phyloP scores from a whole-genome alignment of 2,113 vertebrate species.

The Tenrec ecaudatus region DNA sequence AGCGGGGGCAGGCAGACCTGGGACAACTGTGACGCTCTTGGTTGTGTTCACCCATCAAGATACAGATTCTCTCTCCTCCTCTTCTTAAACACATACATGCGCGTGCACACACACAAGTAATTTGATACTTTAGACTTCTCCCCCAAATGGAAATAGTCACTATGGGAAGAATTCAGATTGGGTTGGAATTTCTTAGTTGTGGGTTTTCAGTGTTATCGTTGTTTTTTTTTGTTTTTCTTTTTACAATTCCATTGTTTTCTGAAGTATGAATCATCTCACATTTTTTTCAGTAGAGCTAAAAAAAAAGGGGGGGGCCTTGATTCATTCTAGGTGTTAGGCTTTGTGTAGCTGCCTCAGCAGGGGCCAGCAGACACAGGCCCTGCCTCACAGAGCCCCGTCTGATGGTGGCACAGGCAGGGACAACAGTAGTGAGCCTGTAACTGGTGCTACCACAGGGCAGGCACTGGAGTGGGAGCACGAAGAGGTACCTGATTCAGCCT shows the following conservation, averaged over 20 bases:
- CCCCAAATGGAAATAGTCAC: neutral
- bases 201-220: too few relatives aligned
- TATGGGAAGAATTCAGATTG: neutral
- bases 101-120: neutral
- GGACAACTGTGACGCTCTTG: neutral
- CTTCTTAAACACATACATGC: neutral
- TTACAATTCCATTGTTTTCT: neutral
- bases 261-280: neutral
- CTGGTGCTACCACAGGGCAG: neutral
- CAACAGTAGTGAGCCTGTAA: neutral
- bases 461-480: neutral
- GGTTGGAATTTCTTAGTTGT: neutral
- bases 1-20: neutral
- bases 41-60: neutral
- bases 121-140: neutral
- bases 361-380: neutral
- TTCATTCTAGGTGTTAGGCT: neutral
- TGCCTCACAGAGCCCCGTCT: too few relatives aligned
- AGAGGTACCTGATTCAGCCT: neutral
- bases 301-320: neutral
- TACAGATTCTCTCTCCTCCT: neutral
- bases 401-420: neutral
- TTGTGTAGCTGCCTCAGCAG: neutral
- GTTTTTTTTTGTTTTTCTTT: neutral
- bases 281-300: neutral